Evolutionary conservation across 2,888 invertebrate species (phyloP), one percentile per base, ranked within the genome.

Genomic region (Parasteatoda lunata): DNA sequence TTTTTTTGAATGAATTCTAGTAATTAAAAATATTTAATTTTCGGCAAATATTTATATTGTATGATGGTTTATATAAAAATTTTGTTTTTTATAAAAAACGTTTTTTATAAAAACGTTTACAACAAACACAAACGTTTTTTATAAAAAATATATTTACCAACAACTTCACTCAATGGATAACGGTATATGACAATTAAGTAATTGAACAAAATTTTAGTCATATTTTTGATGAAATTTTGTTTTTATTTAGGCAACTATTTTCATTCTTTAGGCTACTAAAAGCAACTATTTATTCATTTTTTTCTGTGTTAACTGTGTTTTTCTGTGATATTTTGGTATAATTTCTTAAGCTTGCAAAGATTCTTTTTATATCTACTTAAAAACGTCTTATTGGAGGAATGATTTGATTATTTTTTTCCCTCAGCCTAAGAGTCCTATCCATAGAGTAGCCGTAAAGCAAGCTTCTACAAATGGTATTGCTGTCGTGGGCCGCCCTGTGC

Each of bases 371-470:
- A 7, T 13, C 7, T 66, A 2, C 1, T 15, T n/a, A 66, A n/a
- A 7, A n/a, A n/a, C n/a, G 1, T 15, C 6, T 13, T 66, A 7
- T 66, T 1, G 1, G 3, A 66, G 8, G n/a, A 66, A 15, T 30
- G 8, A 66, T 13, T 66, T 66, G 7, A n/a, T 30, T 59, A 59
- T 59, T 11, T 11, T 11, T 15, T 15, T 3, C 15, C 89, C 90
- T 47, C 88, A 92, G 93, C 91, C 92, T 15, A 91, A 96, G 92
- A 97, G 95, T 93, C 93, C 94, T 7, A 94, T 95, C 90, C 95
- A 95, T 90, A 94, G 97, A 85, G 95, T 96, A 90, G 95, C 96
- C 90, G 94, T 98, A 64, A 94, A 94, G 90, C 95, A 95, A 90
- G 96, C 97, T 0, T 94, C 95, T 71, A 94, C 95, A 5, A 92